These are phyloP conservation scores for Ptychoptera contaminata DNA, from an alignment of 2,888 invertebrate species.

Conservation along the genomic window DNA sequence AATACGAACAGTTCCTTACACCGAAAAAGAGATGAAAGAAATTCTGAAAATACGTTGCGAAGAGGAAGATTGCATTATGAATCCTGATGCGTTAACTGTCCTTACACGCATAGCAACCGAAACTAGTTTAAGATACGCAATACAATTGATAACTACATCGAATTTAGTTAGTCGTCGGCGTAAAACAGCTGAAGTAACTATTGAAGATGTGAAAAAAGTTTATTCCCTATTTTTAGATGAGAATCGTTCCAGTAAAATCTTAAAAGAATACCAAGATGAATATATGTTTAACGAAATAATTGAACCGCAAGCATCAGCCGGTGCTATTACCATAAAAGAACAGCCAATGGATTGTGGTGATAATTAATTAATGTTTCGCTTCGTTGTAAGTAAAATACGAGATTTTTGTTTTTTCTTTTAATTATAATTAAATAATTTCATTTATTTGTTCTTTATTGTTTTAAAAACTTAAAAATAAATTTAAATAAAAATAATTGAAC, in stretches of 20 bases:
- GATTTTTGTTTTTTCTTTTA: too few relatives aligned
- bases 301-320: constrained; percentile 8
- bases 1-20: constrained; percentile 78
- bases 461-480: too few relatives aligned
- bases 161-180: constrained; percentile 83
- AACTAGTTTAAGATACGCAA: constrained; percentile 89
- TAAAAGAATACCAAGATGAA: constrained; percentile 90
- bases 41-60: constrained; percentile 91
- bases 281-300: constrained; percentile 72
- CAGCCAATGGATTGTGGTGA: constrained; percentile 25
- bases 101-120: constrained; percentile 85
- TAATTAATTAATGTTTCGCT: constrained; percentile 7
- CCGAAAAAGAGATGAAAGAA: constrained; percentile 75
- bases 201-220: constrained; percentile 88
- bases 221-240: constrained; percentile 92
- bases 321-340: background rate
- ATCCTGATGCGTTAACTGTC: constrained; percentile 76
- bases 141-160: constrained; percentile 92
- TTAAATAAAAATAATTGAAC: too few relatives aligned
- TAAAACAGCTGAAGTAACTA: constrained; percentile 66
- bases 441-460: too few relatives aligned
- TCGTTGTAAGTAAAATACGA: too few relatives aligned
- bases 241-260: constrained; percentile 78
- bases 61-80: constrained; percentile 95
- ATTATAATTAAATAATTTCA: too few relatives aligned